Percentiles rank a stretch among this genome's conserved stretches.
Evolutionary conservation across 2,888 invertebrate species (phyloP).

Genomic region (Rhogogaster chlorosoma): DNA sequence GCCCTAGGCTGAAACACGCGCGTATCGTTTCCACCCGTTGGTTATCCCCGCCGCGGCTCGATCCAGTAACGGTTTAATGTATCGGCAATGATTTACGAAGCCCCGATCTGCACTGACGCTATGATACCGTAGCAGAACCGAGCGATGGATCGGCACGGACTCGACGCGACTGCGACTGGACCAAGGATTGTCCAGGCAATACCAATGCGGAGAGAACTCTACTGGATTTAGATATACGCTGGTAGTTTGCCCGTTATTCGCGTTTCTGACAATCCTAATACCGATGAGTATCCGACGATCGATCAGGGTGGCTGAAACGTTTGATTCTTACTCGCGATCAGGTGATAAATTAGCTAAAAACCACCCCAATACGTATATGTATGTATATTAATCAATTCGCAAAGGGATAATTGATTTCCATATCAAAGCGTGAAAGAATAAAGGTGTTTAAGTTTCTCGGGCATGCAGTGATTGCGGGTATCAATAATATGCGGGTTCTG

Average conservation of each 20-base stretch:
- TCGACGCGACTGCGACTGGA: conserved; percentile 5
- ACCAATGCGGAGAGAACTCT: background rate
- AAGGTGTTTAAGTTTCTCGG: background rate
- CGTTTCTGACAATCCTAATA: background rate
- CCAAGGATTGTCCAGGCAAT: background rate
- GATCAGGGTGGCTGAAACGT: background rate
- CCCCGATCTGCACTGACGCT: conserved; percentile 21
- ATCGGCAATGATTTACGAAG: conserved; percentile 73
- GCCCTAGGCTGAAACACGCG: background rate
- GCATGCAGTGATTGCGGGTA: conserved; percentile 12
- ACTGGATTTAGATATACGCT: background rate
- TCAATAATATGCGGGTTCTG: conserved; percentile 38
- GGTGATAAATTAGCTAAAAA: background rate
- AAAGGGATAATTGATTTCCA: background rate
- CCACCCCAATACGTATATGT: background rate
- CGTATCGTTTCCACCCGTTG: conserved; percentile 24
- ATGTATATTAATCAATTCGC: background rate
- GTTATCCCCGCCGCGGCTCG: background rate
- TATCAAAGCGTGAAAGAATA: background rate
- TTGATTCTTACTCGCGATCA: background rate
- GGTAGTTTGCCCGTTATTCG: background rate
- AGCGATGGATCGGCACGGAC: background rate
- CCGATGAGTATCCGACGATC: background rate
- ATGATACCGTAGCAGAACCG: conserved; percentile 10
- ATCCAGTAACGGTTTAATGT: conserved; percentile 69